Conservation (phyloP, 2,888 invertebrate genomes). For the Drosophila anomalata region DNA sequence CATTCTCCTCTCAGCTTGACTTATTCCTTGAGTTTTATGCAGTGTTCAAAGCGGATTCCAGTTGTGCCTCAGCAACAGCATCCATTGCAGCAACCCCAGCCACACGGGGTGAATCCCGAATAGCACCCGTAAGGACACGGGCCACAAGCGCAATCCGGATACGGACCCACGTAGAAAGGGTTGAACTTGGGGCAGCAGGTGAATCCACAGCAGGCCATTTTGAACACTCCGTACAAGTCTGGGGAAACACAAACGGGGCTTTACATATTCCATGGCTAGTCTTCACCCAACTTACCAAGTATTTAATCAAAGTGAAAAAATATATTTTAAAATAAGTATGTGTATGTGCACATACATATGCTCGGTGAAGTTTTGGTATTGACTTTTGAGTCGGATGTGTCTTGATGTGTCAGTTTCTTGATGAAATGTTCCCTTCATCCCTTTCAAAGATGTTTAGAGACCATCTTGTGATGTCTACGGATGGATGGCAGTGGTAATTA, state of each 20-base stretch:
- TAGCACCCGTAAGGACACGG: constrained; percentile 54
- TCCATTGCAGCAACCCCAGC: constrained; percentile 38
- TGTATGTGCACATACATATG: neutral
- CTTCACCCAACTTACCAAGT: constrained; percentile 13
- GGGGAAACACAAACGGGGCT: neutral
- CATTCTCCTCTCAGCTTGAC: neutral
- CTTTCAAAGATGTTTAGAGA: too few relatives aligned
- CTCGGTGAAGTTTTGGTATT: neutral
- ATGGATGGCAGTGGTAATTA: too few relatives aligned
- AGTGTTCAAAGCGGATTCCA: neutral
- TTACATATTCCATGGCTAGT: too few relatives aligned
- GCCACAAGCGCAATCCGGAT: constrained; percentile 50
- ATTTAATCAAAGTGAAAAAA: neutral
- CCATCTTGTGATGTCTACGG: too few relatives aligned
- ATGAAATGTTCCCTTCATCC: too few relatives aligned
- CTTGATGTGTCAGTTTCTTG: neutral
- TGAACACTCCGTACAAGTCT: constrained; percentile 10
- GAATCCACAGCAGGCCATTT: constrained; percentile 4
- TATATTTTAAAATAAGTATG: neutral
- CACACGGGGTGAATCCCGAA: constrained; percentile 53
- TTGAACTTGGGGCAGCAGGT: constrained; percentile 35
- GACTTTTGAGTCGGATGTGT: neutral
- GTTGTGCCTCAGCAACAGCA: neutral
- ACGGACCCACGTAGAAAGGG: constrained; percentile 66
- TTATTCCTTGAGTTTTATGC: neutral